Percentiles rank a stretch among this genome's conserved stretches.
These are phyloP conservation scores for Drosophila nasuta DNA, from an alignment of 1,140 invertebrate species.

Conservation along the genomic window DNA sequence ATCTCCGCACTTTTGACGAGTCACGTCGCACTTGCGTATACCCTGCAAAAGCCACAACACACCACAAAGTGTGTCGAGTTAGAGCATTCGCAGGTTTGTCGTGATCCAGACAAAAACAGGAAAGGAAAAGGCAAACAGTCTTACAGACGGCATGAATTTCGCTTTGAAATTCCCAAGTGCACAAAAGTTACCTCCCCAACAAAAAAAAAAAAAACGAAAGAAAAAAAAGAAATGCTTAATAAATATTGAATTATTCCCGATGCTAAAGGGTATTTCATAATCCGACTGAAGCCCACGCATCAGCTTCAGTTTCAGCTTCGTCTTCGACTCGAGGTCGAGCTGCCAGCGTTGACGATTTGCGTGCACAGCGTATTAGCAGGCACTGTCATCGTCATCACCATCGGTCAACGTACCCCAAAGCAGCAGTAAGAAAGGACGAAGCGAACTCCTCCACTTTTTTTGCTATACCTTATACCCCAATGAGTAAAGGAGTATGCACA, in stretches of 20 bases:
- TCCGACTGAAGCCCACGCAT: not conserved
- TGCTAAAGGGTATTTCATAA: conserved; percentile 31
- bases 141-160: not conserved
- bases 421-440: not conserved
- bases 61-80: not conserved
- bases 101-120: not conserved
- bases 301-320: too few species aligned
- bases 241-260: conserved; percentile 9
- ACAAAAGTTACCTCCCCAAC: not conserved
- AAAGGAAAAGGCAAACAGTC: too few species aligned
- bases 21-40: not conserved
- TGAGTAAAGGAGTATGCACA: not conserved
- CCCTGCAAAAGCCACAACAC: not conserved
- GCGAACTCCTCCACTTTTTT: not conserved
- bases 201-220: too few species aligned
- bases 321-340: not conserved
- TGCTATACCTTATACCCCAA: not conserved
- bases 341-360: conserved; percentile 32
- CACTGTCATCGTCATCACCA: conserved; percentile 25
- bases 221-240: conserved; percentile 2
- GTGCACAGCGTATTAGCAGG: conserved; percentile 49
- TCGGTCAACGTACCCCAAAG: conserved; percentile 33
- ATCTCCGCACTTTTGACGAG: not conserved
- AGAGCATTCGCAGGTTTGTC: not conserved
- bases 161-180: conserved; percentile 1